Evolutionary conservation across 2,113 vertebrate genomes (phyloP).

Genomic region (Cyanoliseus patagonus): DNA sequence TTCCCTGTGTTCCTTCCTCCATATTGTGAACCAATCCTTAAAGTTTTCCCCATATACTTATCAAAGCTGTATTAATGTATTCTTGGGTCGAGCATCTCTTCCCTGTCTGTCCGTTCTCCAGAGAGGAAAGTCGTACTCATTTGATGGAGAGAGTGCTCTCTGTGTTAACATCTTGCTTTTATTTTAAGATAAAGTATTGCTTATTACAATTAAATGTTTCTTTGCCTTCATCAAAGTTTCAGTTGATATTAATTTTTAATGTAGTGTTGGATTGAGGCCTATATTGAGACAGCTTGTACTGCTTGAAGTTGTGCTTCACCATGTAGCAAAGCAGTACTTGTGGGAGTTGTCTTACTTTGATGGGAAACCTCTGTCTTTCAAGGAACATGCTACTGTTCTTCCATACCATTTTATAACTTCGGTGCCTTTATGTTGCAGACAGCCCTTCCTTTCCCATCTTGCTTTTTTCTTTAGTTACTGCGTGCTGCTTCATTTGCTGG

Average conservation of each 20-base stretch:
- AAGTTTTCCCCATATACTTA: background rate
- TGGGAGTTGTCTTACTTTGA: background rate
- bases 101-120: background rate
- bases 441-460: background rate
- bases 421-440: background rate
- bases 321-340: background rate
- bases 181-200: background rate
- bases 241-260: background rate
- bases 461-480: background rate
- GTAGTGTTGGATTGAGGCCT: background rate
- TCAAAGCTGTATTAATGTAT: background rate
- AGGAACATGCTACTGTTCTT: background rate
- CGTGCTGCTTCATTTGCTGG: background rate
- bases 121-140: background rate
- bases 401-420: background rate
- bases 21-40: accelerated
- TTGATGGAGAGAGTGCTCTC: background rate
- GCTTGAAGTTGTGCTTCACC: background rate
- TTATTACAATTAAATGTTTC: background rate
- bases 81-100: background rate
- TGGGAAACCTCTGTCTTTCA: background rate
- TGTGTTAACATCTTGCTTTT: background rate
- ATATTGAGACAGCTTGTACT: background rate
- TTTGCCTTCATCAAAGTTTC: background rate
- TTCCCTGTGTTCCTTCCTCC: background rate